phyloP scores from a whole-genome alignment of 1,140 invertebrate genomes.

The Chironomus tepperi region DNA sequence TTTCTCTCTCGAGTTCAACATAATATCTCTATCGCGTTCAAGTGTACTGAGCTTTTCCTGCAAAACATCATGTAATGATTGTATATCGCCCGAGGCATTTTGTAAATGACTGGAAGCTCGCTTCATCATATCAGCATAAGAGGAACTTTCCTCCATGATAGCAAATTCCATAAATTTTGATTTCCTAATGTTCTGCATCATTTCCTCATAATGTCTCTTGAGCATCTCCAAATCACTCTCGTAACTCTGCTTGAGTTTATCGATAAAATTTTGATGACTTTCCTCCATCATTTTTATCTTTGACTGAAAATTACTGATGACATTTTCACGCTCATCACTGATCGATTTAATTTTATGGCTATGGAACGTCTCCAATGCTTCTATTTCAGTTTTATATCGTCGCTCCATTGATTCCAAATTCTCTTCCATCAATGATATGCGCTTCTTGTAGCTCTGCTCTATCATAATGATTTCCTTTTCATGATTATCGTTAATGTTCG shows the following conservation, averaged over 20 bases:
- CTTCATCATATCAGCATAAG: constrained; percentile 40
- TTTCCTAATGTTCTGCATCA: constrained; percentile 41
- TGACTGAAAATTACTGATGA: constrained; percentile 36
- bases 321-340: constrained; percentile 33
- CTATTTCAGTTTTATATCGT: constrained; percentile 39
- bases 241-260: constrained; percentile 38
- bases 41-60: constrained; percentile 34
- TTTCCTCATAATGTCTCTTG: constrained; percentile 36
- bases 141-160: constrained; percentile 37
- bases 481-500: constrained; percentile 37
- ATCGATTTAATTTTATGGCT: constrained; percentile 35
- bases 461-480: constrained; percentile 44
- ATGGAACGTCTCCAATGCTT: constrained; percentile 34
- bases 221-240: constrained; percentile 37
- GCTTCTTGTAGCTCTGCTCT: constrained; percentile 45
- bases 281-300: constrained; percentile 37
- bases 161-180: constrained; percentile 38
- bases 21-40: constrained; percentile 35
- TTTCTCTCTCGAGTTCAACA: constrained; percentile 38
- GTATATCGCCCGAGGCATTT: constrained; percentile 29
- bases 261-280: constrained; percentile 40
- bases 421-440: constrained; percentile 41
- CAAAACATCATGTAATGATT: constrained; percentile 35
- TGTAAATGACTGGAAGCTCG: constrained; percentile 38
- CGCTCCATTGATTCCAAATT: constrained; percentile 39